Evolutionary conservation across 2,797 vertebrate genomes (phyloP).

Genomic region (Psittacula derbiana): DNA sequence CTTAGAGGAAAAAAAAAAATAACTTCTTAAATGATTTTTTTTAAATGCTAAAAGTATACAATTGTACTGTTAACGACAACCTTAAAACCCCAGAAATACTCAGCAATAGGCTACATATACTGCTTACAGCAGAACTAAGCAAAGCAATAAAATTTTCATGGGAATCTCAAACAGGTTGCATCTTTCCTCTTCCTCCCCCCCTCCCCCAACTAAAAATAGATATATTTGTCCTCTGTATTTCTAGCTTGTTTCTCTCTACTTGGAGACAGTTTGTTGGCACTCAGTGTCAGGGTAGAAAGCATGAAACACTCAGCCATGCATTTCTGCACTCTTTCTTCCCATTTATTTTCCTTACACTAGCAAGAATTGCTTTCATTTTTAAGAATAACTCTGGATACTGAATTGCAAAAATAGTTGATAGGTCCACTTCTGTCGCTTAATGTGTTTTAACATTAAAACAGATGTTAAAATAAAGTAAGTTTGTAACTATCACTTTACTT

Average conservation of each 20-base stretch:
- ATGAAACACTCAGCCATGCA: slow-evolving; percentile 24
- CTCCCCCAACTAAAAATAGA: background rate
- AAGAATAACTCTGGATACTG: background rate
- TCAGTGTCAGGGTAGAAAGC: background rate
- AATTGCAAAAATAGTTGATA: background rate
- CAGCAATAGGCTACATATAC: background rate
- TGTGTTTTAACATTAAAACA: background rate
- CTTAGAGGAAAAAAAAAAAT: background rate
- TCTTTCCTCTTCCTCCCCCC: background rate
- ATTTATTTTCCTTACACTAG: slow-evolving; percentile 46
- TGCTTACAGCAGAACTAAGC: background rate
- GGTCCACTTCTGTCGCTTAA: background rate
- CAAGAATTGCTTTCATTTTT: slow-evolving; percentile 31
- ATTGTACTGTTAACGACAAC: background rate
- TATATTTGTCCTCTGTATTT: background rate
- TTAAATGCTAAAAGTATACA: background rate
- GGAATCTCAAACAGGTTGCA: background rate
- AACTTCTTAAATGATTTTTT: background rate
- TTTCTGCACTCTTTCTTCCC: slow-evolving; percentile 33
- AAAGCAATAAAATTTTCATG: background rate
- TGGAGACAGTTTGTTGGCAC: background rate
- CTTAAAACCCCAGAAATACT: background rate
- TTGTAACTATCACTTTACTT: background rate
- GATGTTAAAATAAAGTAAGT: background rate
- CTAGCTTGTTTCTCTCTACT: background rate